Evolutionary conservation across 2,888 invertebrate genomes (phyloP).

Genomic region (Polyommatus iphigenia): DNA sequence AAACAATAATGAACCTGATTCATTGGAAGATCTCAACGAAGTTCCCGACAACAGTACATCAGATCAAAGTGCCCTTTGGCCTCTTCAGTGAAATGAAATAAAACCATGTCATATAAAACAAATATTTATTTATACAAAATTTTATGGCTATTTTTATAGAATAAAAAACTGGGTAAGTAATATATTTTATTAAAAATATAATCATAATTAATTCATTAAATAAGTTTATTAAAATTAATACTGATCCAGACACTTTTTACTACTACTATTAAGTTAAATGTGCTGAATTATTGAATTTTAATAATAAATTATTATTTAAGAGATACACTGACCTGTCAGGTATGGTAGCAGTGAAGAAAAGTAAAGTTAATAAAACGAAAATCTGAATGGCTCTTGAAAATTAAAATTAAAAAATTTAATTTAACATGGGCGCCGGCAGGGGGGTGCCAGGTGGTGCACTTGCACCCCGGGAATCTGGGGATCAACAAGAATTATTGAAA

Average conservation of each 20-base stretch:
- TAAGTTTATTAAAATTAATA: neutral
- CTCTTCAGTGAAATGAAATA: conserved; percentile 39
- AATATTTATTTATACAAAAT: neutral
- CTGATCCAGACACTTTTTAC: neutral
- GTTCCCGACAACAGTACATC: conserved; percentile 60
- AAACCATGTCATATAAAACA: neutral
- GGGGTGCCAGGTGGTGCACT: no score
- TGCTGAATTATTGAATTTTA: no score
- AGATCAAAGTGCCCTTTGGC: conserved; percentile 65
- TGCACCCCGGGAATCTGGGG: no score
- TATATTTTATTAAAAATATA: neutral
- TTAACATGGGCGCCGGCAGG: no score
- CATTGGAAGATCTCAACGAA: conserved; percentile 65
- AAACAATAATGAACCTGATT: conserved; percentile 70
- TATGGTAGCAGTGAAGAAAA: no score
- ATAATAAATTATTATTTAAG: no score
- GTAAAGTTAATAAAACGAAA: no score
- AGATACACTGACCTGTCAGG: no score
- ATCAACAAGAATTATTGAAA: no score
- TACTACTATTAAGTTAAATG: no score
- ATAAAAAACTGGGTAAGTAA: neutral
- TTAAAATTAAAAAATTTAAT: no score
- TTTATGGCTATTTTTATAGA: neutral
- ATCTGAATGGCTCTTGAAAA: no score
- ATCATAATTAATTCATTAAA: neutral